Conservation (phyloP, 2,888 invertebrate species). For the Agonopterix alstromeriana region DNA sequence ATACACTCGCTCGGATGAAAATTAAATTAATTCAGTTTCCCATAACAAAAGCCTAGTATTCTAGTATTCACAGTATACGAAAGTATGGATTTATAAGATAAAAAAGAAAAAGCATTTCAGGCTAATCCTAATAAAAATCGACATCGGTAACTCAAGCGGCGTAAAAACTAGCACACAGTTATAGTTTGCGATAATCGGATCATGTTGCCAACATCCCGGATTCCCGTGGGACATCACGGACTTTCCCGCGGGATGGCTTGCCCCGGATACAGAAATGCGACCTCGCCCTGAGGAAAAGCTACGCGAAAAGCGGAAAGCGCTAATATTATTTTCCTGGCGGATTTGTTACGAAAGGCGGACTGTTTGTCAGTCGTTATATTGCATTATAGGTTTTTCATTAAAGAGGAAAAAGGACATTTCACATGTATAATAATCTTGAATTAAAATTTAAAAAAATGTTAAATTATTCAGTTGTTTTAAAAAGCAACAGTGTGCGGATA, state of each 20-base stretch:
- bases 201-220: conserved; percentile 9
- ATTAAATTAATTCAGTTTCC: too few relatives aligned
- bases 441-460: too few relatives aligned
- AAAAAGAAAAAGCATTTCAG: too few relatives aligned
- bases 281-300: conserved; percentile 11
- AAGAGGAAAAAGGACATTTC: too few relatives aligned
- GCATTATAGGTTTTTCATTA: not conserved
- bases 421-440: too few relatives aligned
- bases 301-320: conserved; percentile 10
- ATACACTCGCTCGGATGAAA: too few relatives aligned
- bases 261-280: conserved; percentile 13
- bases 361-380: conserved; percentile 1
- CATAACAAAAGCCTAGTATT: too few relatives aligned
- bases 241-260: conserved; percentile 10
- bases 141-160: not conserved
- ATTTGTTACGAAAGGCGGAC: conserved; percentile 10
- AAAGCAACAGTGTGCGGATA: too few relatives aligned
- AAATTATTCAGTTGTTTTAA: too few relatives aligned
- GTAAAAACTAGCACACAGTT: not conserved
- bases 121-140: too few relatives aligned
- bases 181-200: conserved; percentile 11
- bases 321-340: conserved; percentile 16
- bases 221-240: conserved; percentile 5
- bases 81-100: too few relatives aligned
- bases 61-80: too few relatives aligned